Evolutionary conservation across 2,797 vertebrate genomes (phyloP).

Genomic region (Florisuga fusca): DNA sequence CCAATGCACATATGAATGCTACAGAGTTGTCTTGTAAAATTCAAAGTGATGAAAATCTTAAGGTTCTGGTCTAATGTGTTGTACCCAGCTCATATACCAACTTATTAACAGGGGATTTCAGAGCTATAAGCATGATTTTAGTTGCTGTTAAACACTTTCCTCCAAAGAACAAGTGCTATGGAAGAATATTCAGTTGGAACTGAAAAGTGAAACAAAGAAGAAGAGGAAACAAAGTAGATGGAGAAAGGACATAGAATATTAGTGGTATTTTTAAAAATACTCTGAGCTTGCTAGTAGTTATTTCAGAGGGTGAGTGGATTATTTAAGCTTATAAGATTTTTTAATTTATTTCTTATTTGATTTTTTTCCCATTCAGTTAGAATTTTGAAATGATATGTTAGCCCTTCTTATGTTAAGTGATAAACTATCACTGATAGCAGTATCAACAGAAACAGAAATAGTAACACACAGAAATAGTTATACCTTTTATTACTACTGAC

Average conservation of each 20-base stretch:
- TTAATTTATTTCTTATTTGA: not conserved
- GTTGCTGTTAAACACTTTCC: not conserved
- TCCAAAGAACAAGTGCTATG: not conserved
- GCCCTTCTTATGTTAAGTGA: not conserved
- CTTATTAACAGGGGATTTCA: not conserved
- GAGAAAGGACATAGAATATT: not conserved
- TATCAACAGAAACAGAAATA: not conserved
- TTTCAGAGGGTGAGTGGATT: not conserved
- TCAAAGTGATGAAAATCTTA: not conserved
- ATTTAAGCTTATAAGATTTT: not conserved
- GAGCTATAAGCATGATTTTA: not conserved
- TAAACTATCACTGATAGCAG: not conserved
- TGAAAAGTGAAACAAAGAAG: constrained; percentile 21
- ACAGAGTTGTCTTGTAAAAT: not conserved
- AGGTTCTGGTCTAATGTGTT: not conserved
- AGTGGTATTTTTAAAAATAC: not conserved
- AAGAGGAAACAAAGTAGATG: not conserved
- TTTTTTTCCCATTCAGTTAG: not conserved
- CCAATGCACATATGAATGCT: not conserved
- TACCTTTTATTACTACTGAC: not conserved
- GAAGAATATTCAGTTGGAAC: constrained; percentile 5
- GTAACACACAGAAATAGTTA: not conserved
- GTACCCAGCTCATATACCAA: not conserved
- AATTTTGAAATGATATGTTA: not conserved
- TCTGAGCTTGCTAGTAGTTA: not conserved